A percentile compares a stretch with the other conserved stretches of the same genome.
Conservation (phyloP, 1,140 invertebrate genomes). For the Drosophila gunungcola region DNA sequence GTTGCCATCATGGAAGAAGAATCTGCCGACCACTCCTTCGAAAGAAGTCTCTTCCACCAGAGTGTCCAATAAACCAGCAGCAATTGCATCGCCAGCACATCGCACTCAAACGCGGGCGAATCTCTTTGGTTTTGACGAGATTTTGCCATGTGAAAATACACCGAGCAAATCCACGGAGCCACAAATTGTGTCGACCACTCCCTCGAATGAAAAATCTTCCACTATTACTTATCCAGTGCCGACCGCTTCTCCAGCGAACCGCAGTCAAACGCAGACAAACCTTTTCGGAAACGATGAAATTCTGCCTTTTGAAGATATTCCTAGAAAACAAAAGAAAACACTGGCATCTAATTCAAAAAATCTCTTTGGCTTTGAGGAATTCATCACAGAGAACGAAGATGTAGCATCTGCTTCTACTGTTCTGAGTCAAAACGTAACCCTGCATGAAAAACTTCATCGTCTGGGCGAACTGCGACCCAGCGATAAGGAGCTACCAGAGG, state of each 20-base stretch:
- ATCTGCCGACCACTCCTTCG: conserved; percentile 25
- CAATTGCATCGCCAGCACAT: not conserved
- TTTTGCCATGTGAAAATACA: conserved; percentile 12
- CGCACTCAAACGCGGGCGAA: conserved; percentile 31
- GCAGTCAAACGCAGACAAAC: conserved; percentile 25
- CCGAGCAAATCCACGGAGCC: not conserved
- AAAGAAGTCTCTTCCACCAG: conserved; percentile 15
- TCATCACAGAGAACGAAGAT: conserved; percentile 34
- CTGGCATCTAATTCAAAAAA: conserved; percentile 2
- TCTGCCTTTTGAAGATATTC: not conserved
- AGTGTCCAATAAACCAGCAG: not conserved
- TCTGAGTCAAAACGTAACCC: conserved; percentile 19
- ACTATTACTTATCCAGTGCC: too few species aligned
- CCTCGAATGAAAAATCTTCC: not conserved
- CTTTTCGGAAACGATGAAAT: conserved; percentile 47
- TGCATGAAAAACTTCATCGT: conserved; percentile 58
- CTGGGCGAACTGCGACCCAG: conserved; percentile 53
- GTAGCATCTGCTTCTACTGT: too few species aligned
- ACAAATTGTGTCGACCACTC: conserved; percentile 22
- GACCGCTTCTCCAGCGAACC: not conserved
- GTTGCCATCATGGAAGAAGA: conserved; percentile 71
- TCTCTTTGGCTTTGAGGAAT: conserved; percentile 69
- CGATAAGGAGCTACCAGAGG: conserved; percentile 31
- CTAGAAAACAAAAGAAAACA: not conserved
- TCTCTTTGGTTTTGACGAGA: conserved; percentile 56